phyloP scores from a whole-genome alignment of 2,888 invertebrate genomes.

The Scotopteryx bipunctaria region DNA sequence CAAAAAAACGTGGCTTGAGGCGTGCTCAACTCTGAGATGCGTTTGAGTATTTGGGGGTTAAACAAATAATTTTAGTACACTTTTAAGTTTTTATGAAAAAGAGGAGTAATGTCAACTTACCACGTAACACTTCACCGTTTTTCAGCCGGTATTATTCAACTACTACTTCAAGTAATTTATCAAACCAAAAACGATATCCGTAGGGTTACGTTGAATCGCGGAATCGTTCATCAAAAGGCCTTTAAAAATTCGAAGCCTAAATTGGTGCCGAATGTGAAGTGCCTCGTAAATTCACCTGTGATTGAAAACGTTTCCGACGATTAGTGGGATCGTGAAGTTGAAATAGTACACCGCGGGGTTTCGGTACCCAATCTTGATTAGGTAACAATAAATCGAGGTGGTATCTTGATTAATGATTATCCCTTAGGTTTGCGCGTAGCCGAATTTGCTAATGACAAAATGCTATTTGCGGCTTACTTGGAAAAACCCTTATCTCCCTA shows the following conservation, averaged over 20 bases:
- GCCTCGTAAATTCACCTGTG: conserved; percentile 43
- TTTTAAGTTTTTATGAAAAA: too few species aligned
- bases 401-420: conserved; percentile 52
- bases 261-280: too few species aligned
- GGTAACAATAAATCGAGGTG: conserved; percentile 52
- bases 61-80: too few species aligned
- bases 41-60: too few species aligned
- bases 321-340: conserved; percentile 42
- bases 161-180: too few species aligned
- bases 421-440: conserved; percentile 5
- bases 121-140: too few species aligned
- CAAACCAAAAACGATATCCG: too few species aligned
- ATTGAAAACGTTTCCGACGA: conserved; percentile 44
- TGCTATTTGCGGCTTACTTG: not conserved
- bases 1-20: too few species aligned
- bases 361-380: conserved; percentile 34
- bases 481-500: not conserved
- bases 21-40: too few species aligned
- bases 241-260: conserved; percentile 14
- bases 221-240: not conserved
- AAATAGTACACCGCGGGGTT: conserved; percentile 17
- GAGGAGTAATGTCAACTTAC: too few species aligned
- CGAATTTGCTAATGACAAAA: conserved; percentile 2
- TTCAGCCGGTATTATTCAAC: too few species aligned
- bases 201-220: not conserved